These are phyloP conservation scores for Sphenodon punctatus DNA, from an alignment of 2,797 vertebrate genomes.

Conservation along the genomic window DNA sequence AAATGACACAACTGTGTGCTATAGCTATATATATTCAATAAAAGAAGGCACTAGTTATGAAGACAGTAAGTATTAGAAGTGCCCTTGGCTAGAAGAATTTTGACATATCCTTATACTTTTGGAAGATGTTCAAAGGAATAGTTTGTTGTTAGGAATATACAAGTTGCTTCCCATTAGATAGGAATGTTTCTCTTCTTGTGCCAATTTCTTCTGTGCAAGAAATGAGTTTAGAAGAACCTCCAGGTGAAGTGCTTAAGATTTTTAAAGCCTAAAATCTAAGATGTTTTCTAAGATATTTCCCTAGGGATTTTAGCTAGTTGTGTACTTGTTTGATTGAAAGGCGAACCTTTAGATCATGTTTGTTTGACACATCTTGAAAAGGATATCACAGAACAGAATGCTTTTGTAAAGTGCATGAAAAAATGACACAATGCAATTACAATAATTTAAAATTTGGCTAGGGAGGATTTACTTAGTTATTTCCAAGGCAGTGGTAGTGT, in stretches of 20 bases:
- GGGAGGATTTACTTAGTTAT: neutral
- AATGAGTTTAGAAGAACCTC: constrained; percentile 41
- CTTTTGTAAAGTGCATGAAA: constrained; percentile 34
- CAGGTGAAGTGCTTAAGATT: constrained; percentile 49
- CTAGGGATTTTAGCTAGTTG: constrained; percentile 20
- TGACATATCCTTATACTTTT: constrained; percentile 8
- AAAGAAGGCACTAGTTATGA: constrained; percentile 29
- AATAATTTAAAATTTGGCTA: constrained; percentile 3
- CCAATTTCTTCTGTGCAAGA: constrained; percentile 48
- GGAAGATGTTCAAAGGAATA: constrained; percentile 53
- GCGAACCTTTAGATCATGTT: constrained; percentile 26
- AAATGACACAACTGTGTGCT: neutral
- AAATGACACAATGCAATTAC: constrained; percentile 26
- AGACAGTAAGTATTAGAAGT: neutral
- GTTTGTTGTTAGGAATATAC: constrained; percentile 49
- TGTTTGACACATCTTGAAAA: constrained; percentile 34
- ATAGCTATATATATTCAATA: neutral
- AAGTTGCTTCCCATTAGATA: constrained; percentile 56
- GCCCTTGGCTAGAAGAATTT: neutral
- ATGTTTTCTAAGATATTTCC: constrained; percentile 29
- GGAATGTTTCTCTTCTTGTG: constrained; percentile 65
- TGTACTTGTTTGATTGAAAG: constrained; percentile 5
- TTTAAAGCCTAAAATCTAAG: constrained; percentile 15
- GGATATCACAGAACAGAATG: constrained; percentile 1
- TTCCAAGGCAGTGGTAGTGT: neutral